A percentile compares a stretch with the other conserved stretches of the same genome.
Evolutionary conservation across 2,113 vertebrate species (phyloP).

Genomic region (Fukomys damarensis): DNA sequence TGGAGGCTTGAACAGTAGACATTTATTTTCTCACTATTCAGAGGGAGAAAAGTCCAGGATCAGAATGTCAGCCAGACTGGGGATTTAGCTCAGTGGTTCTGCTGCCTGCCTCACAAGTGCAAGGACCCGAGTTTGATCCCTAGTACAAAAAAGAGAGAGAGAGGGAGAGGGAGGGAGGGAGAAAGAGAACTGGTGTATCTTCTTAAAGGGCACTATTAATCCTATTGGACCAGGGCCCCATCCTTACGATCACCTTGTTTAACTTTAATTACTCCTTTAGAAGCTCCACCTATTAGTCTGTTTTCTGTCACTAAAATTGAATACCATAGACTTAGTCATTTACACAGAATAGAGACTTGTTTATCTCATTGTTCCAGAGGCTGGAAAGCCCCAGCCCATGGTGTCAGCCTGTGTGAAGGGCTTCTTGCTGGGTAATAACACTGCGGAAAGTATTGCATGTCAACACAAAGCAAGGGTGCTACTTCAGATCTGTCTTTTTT

Average conservation of each 20-base stretch:
- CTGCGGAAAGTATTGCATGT: background rate
- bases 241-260: background rate
- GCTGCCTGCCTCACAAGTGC: too few relatives aligned
- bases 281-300: background rate
- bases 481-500: background rate
- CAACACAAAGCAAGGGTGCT: too few relatives aligned
- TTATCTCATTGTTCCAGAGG: background rate
- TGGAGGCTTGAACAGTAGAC: too few relatives aligned
- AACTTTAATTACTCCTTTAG: background rate
- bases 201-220: background rate
- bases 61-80: too few relatives aligned
- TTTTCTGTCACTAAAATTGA: background rate
- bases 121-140: too few relatives aligned
- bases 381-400: background rate
- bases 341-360: background rate
- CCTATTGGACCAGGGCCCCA: background rate
- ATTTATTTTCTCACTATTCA: too few relatives aligned
- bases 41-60: too few relatives aligned
- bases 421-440: background rate
- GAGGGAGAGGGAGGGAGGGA: background rate
- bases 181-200: background rate
- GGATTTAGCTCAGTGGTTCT: too few relatives aligned
- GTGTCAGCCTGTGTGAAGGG: too few relatives aligned
- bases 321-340: background rate
- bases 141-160: background rate